A percentile compares a stretch with the other conserved stretches of the same genome.
These are phyloP conservation scores for Subacronicta megacephala DNA, from an alignment of 2,888 invertebrate genomes.

Conservation along the genomic window DNA sequence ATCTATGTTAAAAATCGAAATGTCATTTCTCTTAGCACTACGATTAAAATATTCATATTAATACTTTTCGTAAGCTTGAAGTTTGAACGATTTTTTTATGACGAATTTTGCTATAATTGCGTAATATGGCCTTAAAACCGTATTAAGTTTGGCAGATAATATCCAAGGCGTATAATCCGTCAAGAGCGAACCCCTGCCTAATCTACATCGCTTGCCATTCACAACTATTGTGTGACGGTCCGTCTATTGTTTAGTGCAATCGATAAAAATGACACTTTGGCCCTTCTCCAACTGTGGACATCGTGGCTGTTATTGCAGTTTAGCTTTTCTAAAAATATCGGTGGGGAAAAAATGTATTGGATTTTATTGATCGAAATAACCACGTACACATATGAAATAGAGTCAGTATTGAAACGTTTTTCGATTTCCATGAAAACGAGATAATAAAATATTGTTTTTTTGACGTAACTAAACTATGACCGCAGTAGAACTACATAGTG, in stretches of 20 bases:
- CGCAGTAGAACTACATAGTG: no score
- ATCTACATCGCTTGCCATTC: conserved; percentile 87
- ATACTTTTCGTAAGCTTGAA: neutral
- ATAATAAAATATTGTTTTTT: no score
- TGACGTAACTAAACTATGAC: no score
- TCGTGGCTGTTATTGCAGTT: conserved; percentile 36
- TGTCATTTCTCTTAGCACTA: no score
- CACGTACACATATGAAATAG: conserved; percentile 7
- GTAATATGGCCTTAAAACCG: conserved; percentile 41
- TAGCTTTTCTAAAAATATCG: conserved; percentile 29
- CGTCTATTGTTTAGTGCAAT: conserved; percentile 82
- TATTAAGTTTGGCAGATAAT: conserved; percentile 56
- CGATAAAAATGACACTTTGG: conserved; percentile 85
- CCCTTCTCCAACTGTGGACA: conserved; percentile 75
- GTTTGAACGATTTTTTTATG: neutral
- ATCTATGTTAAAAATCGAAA: no score
- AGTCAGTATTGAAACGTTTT: conserved; percentile 10
- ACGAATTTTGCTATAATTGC: conserved; percentile 10
- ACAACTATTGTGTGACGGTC: conserved; percentile 83
- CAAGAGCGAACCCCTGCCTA: conserved; percentile 79
- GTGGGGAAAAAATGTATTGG: conserved; percentile 16
- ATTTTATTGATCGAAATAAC: conserved; percentile 9
- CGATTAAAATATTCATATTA: no score
- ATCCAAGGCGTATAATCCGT: conserved; percentile 54
- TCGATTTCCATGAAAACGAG: neutral